Base-by-base conservation (phyloP, 2,888 invertebrate species). In the Xestobium rufovillosum region DNA sequence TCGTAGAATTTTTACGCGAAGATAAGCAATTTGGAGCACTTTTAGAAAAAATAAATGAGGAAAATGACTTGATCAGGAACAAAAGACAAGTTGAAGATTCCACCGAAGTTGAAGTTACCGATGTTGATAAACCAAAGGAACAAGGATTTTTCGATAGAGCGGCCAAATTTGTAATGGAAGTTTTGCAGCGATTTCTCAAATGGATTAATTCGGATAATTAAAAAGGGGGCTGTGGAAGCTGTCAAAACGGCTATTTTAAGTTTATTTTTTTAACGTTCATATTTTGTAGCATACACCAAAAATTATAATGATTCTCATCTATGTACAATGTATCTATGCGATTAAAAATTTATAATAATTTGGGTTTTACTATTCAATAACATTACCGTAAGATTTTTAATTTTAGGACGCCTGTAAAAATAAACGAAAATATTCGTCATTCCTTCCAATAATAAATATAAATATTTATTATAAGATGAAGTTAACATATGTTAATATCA, bases 121-220 rank as follows among this genome's bases (percentile, higher is more conserved):
- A 47, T 6, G 23, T 13, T 3, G 44, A 42, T 11, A 19, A 42
- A 25, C 19, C 43, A 32, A 43, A 51, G 34, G 43, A 51, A 13
- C 46, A 43, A n/a, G 66, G 66, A 10, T 66, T 66, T 43, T 60
- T 66, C 39, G 65, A 66, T 39, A 49, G 61, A 32, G 66, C 66
- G 2, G 64, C 65, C 11, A 64, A 64, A 44, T 66, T 66, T 38
- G 60, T 66, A 4, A 54, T 65, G 42, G 65, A 66, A 47, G 51
- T 66, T 26, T 41, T 66, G 14, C 66, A 66, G 56, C 48, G 63
- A 54, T 66, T 66, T 60, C 59, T 66, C 53, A 66, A 60, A 52
- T 66, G 66, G 66, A 51, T 66, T 54, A 66, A 66, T 58, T 50
- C 60, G 41, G 65, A 66, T 36, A 50, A 59, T 49, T 52, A 53